phyloP scores from a whole-genome alignment of 2,113 vertebrate genomes.

The Pseudois nayaur region DNA sequence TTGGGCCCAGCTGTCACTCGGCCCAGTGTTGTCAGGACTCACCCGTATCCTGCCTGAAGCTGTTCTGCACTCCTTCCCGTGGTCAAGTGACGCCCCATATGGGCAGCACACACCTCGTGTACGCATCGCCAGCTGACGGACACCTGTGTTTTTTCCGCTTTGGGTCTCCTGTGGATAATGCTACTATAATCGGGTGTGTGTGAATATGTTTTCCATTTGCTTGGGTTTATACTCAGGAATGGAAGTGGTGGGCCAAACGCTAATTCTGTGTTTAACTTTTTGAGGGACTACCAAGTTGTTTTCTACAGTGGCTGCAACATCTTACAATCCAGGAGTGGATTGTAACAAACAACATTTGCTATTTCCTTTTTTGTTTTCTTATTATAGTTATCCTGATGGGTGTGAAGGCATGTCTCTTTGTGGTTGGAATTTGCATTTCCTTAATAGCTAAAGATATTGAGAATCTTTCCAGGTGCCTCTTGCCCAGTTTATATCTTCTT shows the following conservation, averaged over 20 bases:
- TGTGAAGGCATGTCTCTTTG: neutral
- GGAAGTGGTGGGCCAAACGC: neutral
- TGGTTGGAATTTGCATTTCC: neutral
- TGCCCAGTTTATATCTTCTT: neutral
- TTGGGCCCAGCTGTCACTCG: too few species aligned
- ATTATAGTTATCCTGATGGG: neutral
- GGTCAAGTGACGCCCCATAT: neutral
- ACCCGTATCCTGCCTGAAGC: fast-evolving
- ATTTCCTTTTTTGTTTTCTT: neutral
- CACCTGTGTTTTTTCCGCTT: neutral
- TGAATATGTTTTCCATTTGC: neutral
- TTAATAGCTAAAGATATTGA: neutral
- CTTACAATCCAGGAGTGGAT: neutral
- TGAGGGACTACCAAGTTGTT: neutral
- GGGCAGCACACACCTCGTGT: neutral
- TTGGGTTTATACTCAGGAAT: neutral
- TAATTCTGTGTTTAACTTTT: neutral
- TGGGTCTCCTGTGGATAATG: neutral
- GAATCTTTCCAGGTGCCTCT: neutral
- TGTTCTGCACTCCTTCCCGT: neutral
- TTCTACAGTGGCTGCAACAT: neutral
- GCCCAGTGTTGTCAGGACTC: neutral
- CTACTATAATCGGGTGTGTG: neutral
- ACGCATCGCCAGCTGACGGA: neutral
- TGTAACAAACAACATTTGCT: neutral